phyloP scores from a whole-genome alignment of 2,888 invertebrate genomes.

The Cantharis nigra region DNA sequence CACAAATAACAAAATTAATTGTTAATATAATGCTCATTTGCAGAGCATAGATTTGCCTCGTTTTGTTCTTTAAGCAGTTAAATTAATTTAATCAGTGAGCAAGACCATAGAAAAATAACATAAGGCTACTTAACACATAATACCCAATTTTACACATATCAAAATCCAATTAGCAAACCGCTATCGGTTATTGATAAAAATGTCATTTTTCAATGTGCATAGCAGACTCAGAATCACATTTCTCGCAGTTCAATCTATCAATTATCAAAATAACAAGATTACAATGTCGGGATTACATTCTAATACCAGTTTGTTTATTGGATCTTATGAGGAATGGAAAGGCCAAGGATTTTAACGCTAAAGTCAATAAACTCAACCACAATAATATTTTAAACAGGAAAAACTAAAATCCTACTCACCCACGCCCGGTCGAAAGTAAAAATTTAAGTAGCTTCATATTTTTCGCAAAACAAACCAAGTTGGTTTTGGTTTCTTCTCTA shows the following conservation, averaged over 20 bases:
- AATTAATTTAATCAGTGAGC: neutral
- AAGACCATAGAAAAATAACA: neutral
- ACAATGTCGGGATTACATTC: neutral
- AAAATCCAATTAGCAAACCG: neutral
- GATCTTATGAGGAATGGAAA: neutral
- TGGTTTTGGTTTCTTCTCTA: neutral
- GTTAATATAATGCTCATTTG: neutral
- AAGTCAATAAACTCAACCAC: neutral
- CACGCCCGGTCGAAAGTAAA: neutral
- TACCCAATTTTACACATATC: neutral
- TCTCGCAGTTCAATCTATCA: neutral
- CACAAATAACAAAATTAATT: neutral
- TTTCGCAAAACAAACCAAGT: neutral
- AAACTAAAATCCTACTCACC: neutral
- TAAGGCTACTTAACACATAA: neutral
- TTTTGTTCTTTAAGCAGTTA: neutral
- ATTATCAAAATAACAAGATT: neutral
- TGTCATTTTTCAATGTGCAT: neutral
- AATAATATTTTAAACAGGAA: neutral
- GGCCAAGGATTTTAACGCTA: neutral
- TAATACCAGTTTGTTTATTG: neutral
- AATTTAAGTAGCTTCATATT: neutral
- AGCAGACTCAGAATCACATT: neutral
- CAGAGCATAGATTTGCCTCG: neutral
- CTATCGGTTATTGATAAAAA: neutral